These are phyloP conservation scores for Antitype chi DNA, from an alignment of 2,888 invertebrate species.

Conservation along the genomic window DNA sequence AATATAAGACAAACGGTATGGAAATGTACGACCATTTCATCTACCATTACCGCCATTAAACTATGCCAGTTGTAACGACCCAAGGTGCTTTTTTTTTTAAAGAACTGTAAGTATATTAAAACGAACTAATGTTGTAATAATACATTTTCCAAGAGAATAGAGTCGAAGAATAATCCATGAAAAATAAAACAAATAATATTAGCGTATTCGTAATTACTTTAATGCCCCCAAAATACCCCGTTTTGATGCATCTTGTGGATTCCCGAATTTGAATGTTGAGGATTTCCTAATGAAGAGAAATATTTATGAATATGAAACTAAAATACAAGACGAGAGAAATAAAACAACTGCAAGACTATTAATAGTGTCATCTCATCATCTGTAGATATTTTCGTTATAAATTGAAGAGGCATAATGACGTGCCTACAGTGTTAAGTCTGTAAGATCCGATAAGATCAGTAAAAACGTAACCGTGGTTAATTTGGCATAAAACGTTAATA, in stretches of 20 bases:
- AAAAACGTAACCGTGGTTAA: conserved; percentile 14
- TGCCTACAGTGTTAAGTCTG: conserved; percentile 10
- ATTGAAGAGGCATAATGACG: background rate
- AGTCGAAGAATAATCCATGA: background rate
- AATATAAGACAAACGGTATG: conserved; percentile 32
- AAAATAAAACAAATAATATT: background rate
- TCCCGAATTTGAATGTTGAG: background rate
- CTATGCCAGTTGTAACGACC: background rate
- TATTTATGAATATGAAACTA: background rate
- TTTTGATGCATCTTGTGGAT: background rate
- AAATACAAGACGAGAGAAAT: background rate
- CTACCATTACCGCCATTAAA: conserved; percentile 13
- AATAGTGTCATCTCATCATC: background rate
- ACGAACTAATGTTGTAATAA: background rate
- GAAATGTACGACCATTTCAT: conserved; percentile 45
- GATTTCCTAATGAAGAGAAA: background rate
- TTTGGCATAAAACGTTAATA: conserved; percentile 23
- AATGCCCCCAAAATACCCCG: background rate
- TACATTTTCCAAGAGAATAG: background rate
- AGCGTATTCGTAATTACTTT: background rate
- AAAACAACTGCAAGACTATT: background rate
- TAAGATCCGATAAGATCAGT: conserved; percentile 43
- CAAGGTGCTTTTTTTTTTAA: background rate
- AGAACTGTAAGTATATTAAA: background rate
- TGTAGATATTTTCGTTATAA: background rate